Evolutionary conservation across 2,113 vertebrate species (phyloP), one percentile per base, ranked within the genome.

Genomic region (Halichoeres trimaculatus): DNA sequence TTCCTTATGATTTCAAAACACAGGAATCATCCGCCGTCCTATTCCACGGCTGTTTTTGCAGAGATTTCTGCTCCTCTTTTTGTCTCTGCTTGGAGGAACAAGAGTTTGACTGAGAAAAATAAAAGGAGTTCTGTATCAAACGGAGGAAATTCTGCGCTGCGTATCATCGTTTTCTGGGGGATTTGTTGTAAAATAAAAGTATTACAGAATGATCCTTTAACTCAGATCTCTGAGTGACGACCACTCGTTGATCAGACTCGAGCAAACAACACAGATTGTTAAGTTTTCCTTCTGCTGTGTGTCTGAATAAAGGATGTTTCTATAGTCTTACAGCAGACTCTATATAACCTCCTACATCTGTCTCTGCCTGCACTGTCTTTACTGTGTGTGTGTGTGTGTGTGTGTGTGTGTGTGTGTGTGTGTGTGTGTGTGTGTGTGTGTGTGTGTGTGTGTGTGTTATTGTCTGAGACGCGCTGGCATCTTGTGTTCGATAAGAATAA

Each of bases 401-500:
- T 30, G 30, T 30, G 30, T 30, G 40, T 4, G 30, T 30, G 30
- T 30, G 30, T 30, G 30, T 30, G 30, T 30, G 40, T 4, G 34
- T 54, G 40, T 58, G 75, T 41, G 67, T 54, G 74, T 57, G 58
- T 64, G 59, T 36, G 47, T 51, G 60, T 24, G 36, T 20, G 62
- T 68, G 60, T 77, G 51, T 76, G 41, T 66, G 51, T 67, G 54
- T 73, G 72, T 56, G 55, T 55, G 50, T 76, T 72, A 80, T 81
- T 74, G 74, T 79, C 65, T 76, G 47, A 50, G 76, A 74, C 50
- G 1, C 14, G 26, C 68, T 85, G 75, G 80, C 75, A 66, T 80
- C 60, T 74, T 81, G 78, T 66, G 59, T 84, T 55, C 11, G 72
- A 52, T 83, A 66, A 78, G 84, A 86, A 86, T 70, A 81, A 81